phyloP scores from a whole-genome alignment of 2,888 invertebrate species.

The Apotomis capreana region DNA sequence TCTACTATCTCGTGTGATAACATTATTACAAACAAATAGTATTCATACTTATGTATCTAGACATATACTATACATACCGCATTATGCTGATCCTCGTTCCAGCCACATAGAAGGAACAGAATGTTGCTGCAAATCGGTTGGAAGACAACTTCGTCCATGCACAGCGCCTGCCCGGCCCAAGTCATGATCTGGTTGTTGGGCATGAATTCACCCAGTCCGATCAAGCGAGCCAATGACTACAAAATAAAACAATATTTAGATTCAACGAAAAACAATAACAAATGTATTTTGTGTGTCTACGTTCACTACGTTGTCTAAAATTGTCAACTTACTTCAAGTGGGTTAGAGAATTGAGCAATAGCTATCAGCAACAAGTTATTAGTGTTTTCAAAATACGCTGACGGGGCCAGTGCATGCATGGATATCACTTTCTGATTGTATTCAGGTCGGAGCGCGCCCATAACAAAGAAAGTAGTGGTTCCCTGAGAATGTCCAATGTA shows the following conservation, averaged over 20 bases:
- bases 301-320: conserved; percentile 44
- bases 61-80: conserved; percentile 58
- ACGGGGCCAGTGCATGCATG: conserved; percentile 87
- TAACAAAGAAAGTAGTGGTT: conserved; percentile 86
- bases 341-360: conserved; percentile 67
- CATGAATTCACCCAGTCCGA: conserved; percentile 86
- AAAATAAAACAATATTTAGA: conserved; percentile 18
- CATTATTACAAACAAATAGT: no score
- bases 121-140: conserved; percentile 86
- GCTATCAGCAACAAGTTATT: conserved; percentile 74
- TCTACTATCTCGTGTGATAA: no score
- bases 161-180: conserved; percentile 78
- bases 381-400: conserved; percentile 85
- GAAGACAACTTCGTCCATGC: conserved; percentile 80
- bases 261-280: no score
- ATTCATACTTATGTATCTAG: no score
- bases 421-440: conserved; percentile 86
- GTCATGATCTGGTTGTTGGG: conserved; percentile 82
- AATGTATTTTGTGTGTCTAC: no score
- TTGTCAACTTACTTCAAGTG: conserved; percentile 66
- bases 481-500: conserved; percentile 92
- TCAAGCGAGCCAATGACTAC: conserved; percentile 63
- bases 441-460: conserved; percentile 85
- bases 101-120: conserved; percentile 86
- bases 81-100: conserved; percentile 82